Evolutionary conservation across 2,113 vertebrate genomes (phyloP).

Genomic region (Calonectris borealis): DNA sequence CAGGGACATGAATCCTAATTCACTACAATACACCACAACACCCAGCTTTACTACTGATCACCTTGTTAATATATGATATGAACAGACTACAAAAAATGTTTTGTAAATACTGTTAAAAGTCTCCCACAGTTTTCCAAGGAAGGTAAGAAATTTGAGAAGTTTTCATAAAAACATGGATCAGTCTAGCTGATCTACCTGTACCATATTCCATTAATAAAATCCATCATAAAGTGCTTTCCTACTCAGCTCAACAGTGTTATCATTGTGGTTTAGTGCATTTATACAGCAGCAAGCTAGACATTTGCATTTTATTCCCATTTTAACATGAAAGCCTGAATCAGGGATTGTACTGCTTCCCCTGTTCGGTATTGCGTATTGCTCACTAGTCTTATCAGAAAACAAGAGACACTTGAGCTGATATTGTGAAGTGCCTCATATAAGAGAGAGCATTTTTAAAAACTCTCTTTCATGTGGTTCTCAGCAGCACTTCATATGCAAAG

Average conservation of each 20-base stretch:
- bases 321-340: neutral
- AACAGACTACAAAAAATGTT: neutral
- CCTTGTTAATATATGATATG: neutral
- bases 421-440: neutral
- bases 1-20: neutral
- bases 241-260: neutral
- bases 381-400: neutral
- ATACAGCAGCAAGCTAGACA: neutral
- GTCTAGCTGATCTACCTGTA: neutral
- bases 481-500: neutral
- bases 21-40: neutral
- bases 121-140: neutral
- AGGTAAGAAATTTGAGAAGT: neutral
- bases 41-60: neutral
- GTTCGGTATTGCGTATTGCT: neutral
- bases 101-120: neutral
- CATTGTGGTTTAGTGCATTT: neutral
- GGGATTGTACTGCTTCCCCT: neutral
- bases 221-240: neutral
- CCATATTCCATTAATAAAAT: neutral
- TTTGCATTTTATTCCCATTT: slow-evolving; percentile 10
- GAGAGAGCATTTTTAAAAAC: neutral
- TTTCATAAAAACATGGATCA: neutral
- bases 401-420: neutral
- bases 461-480: neutral